These are phyloP conservation scores for Erynnis tages DNA, from an alignment of 2,888 invertebrate species.

Conservation along the genomic window DNA sequence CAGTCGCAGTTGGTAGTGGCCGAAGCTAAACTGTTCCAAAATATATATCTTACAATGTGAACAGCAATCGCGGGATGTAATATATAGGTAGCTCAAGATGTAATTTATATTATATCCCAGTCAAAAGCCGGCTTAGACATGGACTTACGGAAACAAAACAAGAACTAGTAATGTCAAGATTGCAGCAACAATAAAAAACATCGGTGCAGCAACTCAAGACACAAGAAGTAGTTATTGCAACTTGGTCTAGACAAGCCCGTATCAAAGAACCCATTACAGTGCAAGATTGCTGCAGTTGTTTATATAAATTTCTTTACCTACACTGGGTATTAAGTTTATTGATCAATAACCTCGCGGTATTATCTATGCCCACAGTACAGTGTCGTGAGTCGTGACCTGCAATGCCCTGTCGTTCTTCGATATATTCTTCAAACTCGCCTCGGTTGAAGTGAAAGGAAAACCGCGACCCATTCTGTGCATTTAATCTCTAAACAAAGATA, in stretches of 20 bases:
- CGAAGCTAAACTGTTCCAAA: too few species aligned
- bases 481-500: slow-evolving; percentile 49
- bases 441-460: slow-evolving; percentile 69
- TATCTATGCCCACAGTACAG: slow-evolving; percentile 19
- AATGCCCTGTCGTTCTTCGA: slow-evolving; percentile 50
- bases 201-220: slow-evolving; percentile 1
- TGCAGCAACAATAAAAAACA: slow-evolving; percentile 8
- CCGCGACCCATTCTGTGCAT: slow-evolving; percentile 50
- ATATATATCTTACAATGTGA: too few species aligned
- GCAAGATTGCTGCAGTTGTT: slow-evolving; percentile 14
- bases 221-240: slow-evolving; percentile 14
- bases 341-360: slow-evolving; percentile 24
- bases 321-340: slow-evolving; percentile 15
- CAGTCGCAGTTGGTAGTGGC: too few species aligned
- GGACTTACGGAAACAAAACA: slow-evolving; percentile 1
- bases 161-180: not conserved
- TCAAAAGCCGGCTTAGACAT: too few species aligned
- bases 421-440: slow-evolving; percentile 60
- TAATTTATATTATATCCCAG: too few species aligned
- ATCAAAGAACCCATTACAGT: slow-evolving; percentile 19
- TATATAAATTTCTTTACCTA: slow-evolving; percentile 26
- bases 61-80: too few species aligned
- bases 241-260: not conserved
- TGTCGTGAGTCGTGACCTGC: slow-evolving; percentile 55
- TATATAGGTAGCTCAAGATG: too few species aligned